Base-by-base conservation (phyloP, 2,888 invertebrate genomes). In the Orthosia gothica region DNA sequence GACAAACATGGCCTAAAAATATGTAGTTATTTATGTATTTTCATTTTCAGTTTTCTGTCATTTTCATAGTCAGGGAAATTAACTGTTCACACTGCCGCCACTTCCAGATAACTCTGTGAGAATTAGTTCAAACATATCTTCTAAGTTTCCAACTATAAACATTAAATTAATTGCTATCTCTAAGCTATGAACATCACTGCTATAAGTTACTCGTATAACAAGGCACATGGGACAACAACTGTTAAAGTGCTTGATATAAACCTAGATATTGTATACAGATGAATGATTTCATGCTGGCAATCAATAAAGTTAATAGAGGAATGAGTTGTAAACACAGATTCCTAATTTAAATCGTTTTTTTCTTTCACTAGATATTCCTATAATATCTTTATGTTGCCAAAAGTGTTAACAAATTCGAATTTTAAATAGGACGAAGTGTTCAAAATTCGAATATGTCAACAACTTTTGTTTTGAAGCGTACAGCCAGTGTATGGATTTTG, bases 231-330 rank as follows among this genome's bases (percentile, higher is more conserved):
- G 54, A 70, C 49, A 45, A 16, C 45, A 49, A 62, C 52, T 0
- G 13, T 32, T 32, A 13, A 55, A 69, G 26, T 45, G 18, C 47
- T 70, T 69, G 18, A 50, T 45, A 54, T 78, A 20, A 70, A 59
- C 40, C 20, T 61, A 23, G 9, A 26, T 18, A 67, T 40, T 15
- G 40, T 40, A 40, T 40, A 40, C 67, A 52, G 11, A 76, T 23
- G n/a, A 2, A 52, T n/a, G 45, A 63, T 47, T 62, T 20, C 3
- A 13, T 7, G 26, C 16, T 55, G 32, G 11, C 18, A 50, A 61
- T 61, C 47, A 32, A 32, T 23, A n/a, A n/a, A 32, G 58, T 50
- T 23, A 7, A 13, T 11, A 20, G n/a, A 70, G 16, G n/a, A n/a
- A 18, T 32, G 20, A 15, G 7, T 50, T 15, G 16, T 45, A 20